Evolutionary conservation across 2,888 invertebrate genomes (phyloP).

Genomic region (Parnassius orleans): DNA sequence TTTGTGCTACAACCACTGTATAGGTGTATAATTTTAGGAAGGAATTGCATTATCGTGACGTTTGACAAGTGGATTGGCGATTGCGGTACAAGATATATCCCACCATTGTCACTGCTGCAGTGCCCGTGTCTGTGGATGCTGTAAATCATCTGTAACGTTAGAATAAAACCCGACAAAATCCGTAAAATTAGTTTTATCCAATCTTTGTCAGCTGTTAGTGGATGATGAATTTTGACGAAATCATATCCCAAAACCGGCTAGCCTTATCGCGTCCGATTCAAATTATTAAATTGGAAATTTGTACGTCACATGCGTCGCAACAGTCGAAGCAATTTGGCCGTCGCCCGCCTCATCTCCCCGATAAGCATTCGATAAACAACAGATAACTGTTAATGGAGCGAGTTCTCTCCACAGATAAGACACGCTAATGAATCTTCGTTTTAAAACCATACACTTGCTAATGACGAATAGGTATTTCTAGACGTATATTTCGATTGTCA

Average conservation of each 20-base stretch:
- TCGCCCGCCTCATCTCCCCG: constrained; percentile 51
- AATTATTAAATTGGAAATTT: constrained; percentile 54
- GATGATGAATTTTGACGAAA: not conserved
- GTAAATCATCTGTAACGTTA: no score
- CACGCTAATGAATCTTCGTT: constrained; percentile 61
- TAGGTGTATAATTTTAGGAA: no score
- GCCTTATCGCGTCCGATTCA: constrained; percentile 28
- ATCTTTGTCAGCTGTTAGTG: no score
- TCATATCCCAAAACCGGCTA: constrained; percentile 1
- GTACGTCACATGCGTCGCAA: constrained; percentile 44
- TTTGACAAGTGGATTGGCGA: no score
- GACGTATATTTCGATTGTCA: constrained; percentile 4
- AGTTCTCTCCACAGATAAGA: constrained; percentile 57
- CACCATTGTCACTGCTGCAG: no score
- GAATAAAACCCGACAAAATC: no score
- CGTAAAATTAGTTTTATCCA: no score
- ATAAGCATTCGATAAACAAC: constrained; percentile 58
- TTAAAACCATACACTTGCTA: constrained; percentile 38
- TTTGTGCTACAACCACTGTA: no score
- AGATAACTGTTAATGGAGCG: constrained; percentile 63
- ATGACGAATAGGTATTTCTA: constrained; percentile 37
- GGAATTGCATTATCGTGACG: no score
- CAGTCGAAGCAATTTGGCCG: constrained; percentile 49
- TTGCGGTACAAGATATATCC: no score
- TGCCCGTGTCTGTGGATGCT: no score